Base-by-base conservation (phyloP, 2,888 invertebrate species). In the Parnassius smintheus region DNA sequence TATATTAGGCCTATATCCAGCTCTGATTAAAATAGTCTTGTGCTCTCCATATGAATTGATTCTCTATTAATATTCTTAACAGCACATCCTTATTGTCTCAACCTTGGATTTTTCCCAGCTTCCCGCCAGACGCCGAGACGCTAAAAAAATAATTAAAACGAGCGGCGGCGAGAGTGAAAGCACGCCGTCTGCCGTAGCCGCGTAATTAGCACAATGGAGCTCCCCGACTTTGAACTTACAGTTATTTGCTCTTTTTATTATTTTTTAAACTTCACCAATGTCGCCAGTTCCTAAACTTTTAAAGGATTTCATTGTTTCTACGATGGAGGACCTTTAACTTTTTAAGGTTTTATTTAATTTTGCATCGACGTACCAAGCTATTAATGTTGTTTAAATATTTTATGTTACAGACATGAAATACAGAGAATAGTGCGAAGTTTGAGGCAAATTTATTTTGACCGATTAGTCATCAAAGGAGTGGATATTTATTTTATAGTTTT, bases 121-220 rank as follows among this genome's bases (percentile, higher is more conserved):
- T 83, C 84, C 85, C 88, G 88, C 88, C 90, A 91, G 91, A 91
- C 91, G 91, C 83, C 91, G 90, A 89, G 91, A 91, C 91, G 91
- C 84, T 88, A 88, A 91, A 91, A 91, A 91, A 91, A 91, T 87
- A 91, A 91, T 91, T 91, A 91, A 91, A 91, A 89, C 87, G 83
- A 81, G 84, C 89, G 86, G 74, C 88, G 85, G 78, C 82, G 90
- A 91, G 83, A 91, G 90, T 78, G 91, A 91, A 89, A 91, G 90
- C 90, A 75, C 89, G 90, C 91, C 89, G 91, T 91, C 91, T 91
- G 87, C 87, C 64, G 60, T 48, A 35, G 52, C 75, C 87, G 82
- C 90, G 91, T 91, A 91, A 91, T 91, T 91, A 91, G 91, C 82
- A 91, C 91, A 91, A 91, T 91, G 91, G 91, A 88, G 83, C 88